Percentiles rank a stretch among this genome's conserved stretches.
phyloP scores from a whole-genome alignment of 2,797 vertebrate species.

The Pseudopleuronectes americanus region DNA sequence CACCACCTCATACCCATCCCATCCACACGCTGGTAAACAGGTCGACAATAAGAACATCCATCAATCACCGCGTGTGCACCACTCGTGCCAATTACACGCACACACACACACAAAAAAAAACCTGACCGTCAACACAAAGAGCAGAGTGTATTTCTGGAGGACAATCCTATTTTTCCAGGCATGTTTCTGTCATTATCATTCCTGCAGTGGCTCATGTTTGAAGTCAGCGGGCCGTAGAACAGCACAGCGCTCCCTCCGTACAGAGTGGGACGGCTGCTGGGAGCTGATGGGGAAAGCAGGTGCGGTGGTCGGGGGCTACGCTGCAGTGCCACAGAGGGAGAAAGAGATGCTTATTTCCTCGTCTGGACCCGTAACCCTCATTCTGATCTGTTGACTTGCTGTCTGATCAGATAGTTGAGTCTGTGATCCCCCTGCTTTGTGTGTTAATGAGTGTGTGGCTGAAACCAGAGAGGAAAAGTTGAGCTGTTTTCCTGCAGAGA shows the following conservation, averaged over 20 bases:
- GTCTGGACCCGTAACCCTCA: slow-evolving; percentile 39
- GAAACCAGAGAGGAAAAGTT: slow-evolving; percentile 24
- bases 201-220: slow-evolving; percentile 86
- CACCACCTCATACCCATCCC: slow-evolving; percentile 34
- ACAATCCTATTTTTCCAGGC: slow-evolving; percentile 78
- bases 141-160: slow-evolving; percentile 75
- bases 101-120: slow-evolving; percentile 10
- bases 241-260: slow-evolving; percentile 68
- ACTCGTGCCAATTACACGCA: slow-evolving; percentile 36
- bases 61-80: slow-evolving; percentile 56
- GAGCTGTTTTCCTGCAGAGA: neutral
- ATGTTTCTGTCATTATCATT: slow-evolving; percentile 90
- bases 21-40: slow-evolving; percentile 65
- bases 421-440: neutral
- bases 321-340: slow-evolving; percentile 45
- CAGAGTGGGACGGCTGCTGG: slow-evolving; percentile 58
- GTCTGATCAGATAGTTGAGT: neutral
- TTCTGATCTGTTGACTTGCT: slow-evolving; percentile 35
- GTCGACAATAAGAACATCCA: slow-evolving; percentile 59
- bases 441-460: slow-evolving; percentile 41
- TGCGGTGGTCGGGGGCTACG: slow-evolving; percentile 60
- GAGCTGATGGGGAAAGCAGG: slow-evolving; percentile 83
- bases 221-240: slow-evolving; percentile 82
- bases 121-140: slow-evolving; percentile 59
- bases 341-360: slow-evolving; percentile 42